Conservation (phyloP, 2,888 invertebrate genomes). For the Cheilosia soror region DNA sequence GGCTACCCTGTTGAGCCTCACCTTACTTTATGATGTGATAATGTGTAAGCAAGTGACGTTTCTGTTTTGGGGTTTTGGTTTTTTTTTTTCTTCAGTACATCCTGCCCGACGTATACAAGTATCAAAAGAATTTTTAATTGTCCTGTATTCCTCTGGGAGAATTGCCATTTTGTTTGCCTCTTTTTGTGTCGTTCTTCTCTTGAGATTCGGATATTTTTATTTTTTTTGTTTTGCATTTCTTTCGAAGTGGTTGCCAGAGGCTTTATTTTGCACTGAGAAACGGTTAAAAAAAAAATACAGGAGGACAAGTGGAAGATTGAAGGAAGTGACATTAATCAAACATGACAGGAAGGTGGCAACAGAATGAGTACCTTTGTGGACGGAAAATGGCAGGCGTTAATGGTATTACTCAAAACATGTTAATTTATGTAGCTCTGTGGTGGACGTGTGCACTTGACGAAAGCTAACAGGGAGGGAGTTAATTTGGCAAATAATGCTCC, state of each 20-base stretch:
- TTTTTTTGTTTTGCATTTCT: conserved; percentile 5
- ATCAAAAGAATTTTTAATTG: conserved; percentile 73
- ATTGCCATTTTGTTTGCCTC: conserved; percentile 29
- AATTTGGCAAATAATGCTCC: too few relatives aligned
- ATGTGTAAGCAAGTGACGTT: conserved; percentile 67
- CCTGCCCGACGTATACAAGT: conserved; percentile 41
- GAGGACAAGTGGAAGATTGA: conserved; percentile 62
- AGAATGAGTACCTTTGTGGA: conserved; percentile 3
- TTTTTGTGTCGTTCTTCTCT: conserved; percentile 11
- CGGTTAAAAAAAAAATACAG: conserved; percentile 9
- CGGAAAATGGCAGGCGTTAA: conserved; percentile 33
- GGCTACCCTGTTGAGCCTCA: conserved; percentile 60
- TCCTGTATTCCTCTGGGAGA: conserved; percentile 54
- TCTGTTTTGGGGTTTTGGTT: conserved; percentile 47
- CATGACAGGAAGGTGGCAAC: conserved; percentile 52
- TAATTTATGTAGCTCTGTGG: conserved; percentile 27
- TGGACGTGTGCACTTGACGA: conserved; percentile 9
- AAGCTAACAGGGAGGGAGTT: not conserved
- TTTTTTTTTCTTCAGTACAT: conserved; percentile 19
- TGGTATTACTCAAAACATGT: conserved; percentile 40
- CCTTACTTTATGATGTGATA: conserved; percentile 71
- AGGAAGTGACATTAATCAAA: conserved; percentile 71
- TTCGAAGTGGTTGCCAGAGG: conserved; percentile 45
- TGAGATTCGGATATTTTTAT: not conserved
- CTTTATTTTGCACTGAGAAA: conserved; percentile 32